Evolutionary conservation across 2,113 vertebrate species (phyloP), one percentile per base, ranked within the genome.

Genomic region (Oryzias curvinotus): DNA sequence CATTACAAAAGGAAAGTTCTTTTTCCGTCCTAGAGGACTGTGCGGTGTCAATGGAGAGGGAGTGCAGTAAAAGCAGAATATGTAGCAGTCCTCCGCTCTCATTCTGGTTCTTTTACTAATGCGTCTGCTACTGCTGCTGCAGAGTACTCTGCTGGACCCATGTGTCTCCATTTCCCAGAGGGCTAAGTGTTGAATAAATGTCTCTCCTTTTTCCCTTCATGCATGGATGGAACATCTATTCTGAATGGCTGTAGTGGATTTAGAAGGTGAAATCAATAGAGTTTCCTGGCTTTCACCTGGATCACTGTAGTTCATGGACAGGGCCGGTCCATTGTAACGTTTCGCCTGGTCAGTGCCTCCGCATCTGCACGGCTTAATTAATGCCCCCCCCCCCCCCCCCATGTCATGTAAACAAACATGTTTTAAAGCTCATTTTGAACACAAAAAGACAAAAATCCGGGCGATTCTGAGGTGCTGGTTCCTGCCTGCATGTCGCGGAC

Each of bases 221-320:
- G 45, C 58, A 52, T 61, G 50, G 19, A 55, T 63, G 62, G 41
- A 44, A 47, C 60, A 73, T 52, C 52, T 52, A 41, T 4, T 2
- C 66, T 62, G 42, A 25, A 71, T 26, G 57, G 62, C 57, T 67
- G 54, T 45, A 21, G 67, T 57, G 65, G 48, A 75, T 62, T 52
- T 62, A 45, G 78, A 64, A 68, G 63, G 63, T 63, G 66, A 64
- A 76, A 72, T 81, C 63, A 56, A 76, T 74, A 55, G 53, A 26
- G 8, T 44, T 67, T 67, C 54, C 45, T 8, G 6, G 19, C 49
- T 66, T 62, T 66, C 49, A 45, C 67, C 53, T 45, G 65, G 26
- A 53, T 59, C 52, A 42, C 52, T 60, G 18, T 58, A 26, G 19
- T 53, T 53, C 62, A 51, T 49, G 60, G 55, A 63, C 61, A 54